A percentile compares a stretch with the other conserved stretches of the same genome.
phyloP scores from a whole-genome alignment of 2,888 invertebrate species.

The Pyrocoelia pectoralis region DNA sequence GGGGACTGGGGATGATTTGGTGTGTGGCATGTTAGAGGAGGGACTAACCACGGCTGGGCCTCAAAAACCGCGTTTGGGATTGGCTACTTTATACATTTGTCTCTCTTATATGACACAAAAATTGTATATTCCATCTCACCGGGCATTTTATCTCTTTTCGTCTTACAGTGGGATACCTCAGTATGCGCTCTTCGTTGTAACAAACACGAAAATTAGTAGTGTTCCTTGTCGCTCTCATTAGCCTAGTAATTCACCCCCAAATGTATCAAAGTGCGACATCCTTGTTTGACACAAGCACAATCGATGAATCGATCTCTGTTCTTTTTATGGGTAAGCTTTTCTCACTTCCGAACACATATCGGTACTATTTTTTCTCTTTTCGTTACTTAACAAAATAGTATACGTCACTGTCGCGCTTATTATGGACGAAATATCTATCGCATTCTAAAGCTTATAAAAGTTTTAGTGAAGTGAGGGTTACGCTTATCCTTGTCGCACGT shows the following conservation, averaged over 20 bases:
- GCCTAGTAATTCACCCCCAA: constrained; percentile 33
- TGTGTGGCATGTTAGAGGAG: constrained; percentile 61
- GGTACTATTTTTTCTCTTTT: constrained; percentile 57
- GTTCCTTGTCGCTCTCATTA: constrained; percentile 33
- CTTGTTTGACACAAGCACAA: constrained; percentile 45
- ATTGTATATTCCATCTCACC: constrained; percentile 23
- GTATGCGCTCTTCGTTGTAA: constrained; percentile 11
- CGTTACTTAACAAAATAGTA: constrained; percentile 49
- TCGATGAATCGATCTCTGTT: constrained; percentile 50
- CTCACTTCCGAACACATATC: constrained; percentile 53
- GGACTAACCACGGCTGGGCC: constrained; percentile 61
- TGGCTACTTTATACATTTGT: constrained; percentile 49
- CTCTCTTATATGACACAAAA: constrained; percentile 17
- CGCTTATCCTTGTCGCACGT: constrained; percentile 40
- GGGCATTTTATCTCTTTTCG: constrained; percentile 26
- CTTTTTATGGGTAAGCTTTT: constrained; percentile 51
- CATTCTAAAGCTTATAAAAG: constrained; percentile 41
- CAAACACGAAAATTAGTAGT: constrained; percentile 8
- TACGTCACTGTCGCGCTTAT: constrained; percentile 43
- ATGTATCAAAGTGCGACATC: constrained; percentile 51
- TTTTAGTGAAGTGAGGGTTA: constrained; percentile 40
- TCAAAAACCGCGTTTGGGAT: constrained; percentile 63
- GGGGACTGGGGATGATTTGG: constrained; percentile 53
- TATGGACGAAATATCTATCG: constrained; percentile 21
- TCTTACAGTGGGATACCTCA: constrained; percentile 17